Conservation (phyloP, 2,113 vertebrate genomes). For the Strix aluco region DNA sequence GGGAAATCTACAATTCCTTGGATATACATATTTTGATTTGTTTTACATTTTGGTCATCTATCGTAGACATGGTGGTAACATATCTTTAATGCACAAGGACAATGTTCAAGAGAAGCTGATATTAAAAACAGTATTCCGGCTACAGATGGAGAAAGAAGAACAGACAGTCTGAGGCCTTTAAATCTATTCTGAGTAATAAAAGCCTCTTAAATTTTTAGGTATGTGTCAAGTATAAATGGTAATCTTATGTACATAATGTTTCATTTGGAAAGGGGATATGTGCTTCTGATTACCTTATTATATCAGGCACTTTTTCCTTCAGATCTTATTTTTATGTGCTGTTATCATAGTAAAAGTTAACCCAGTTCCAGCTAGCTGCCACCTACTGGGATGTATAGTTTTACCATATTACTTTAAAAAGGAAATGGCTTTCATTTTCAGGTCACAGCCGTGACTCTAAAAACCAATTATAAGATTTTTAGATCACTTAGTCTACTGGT, state of each 20-base stretch:
- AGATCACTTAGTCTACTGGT: neutral
- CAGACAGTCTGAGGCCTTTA: conserved; percentile 23
- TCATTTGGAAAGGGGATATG: conserved; percentile 5
- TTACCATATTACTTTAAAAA: conserved; percentile 46
- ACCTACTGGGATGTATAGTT: conserved; percentile 72
- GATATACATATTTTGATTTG: neutral
- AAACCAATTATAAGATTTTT: neutral
- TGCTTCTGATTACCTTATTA: conserved; percentile 63
- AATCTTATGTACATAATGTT: neutral
- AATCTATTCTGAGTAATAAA: conserved; percentile 10
- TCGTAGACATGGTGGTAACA: neutral
- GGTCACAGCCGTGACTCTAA: conserved; percentile 1
- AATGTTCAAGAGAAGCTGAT: neutral
- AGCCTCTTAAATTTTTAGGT: neutral
- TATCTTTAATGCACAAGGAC: neutral
- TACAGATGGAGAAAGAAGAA: neutral
- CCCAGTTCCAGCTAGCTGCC: conserved; percentile 71
- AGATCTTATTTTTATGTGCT: conserved; percentile 63
- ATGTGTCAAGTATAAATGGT: neutral
- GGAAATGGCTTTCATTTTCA: conserved; percentile 48
- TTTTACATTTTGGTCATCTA: neutral
- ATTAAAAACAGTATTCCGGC: neutral
- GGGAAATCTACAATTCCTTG: neutral
- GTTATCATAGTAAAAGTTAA: conserved; percentile 71
- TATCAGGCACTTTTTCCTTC: conserved; percentile 45